A percentile compares a stretch with the other conserved stretches of the same genome.
Evolutionary conservation across 2,888 invertebrate genomes (phyloP).

Genomic region (Drosophila mimica): DNA sequence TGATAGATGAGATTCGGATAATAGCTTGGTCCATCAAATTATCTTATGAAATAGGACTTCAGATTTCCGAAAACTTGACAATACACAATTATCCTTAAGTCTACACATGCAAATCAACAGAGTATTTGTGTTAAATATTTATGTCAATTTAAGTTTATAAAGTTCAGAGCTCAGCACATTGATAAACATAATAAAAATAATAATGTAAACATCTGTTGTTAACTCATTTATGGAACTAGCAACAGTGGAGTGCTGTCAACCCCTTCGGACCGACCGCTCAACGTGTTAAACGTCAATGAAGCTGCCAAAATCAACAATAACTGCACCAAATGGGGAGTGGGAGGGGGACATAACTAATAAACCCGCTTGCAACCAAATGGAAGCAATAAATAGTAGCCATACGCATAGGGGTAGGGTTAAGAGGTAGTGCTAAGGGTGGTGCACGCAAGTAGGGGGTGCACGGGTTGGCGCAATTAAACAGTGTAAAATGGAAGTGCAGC

Average conservation of each 20-base stretch:
- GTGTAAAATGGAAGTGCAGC: constrained; percentile 59
- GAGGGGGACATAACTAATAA: constrained; percentile 28
- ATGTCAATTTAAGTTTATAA: constrained; percentile 15
- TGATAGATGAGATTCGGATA: not conserved
- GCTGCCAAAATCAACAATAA: constrained; percentile 78
- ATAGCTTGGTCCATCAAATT: not conserved
- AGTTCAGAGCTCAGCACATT: constrained; percentile 28
- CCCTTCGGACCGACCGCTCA: constrained; percentile 34
- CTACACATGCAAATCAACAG: not conserved
- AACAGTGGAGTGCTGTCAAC: constrained; percentile 29
- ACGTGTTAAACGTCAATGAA: constrained; percentile 80
- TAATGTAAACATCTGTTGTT: constrained; percentile 74
- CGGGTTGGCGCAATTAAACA: constrained; percentile 51
- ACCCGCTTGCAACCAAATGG: constrained; percentile 73
- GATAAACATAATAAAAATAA: constrained; percentile 50
- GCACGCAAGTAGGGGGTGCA: not conserved
- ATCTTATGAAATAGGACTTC: not conserved
- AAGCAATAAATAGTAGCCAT: constrained; percentile 56
- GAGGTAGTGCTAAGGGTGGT: not conserved
- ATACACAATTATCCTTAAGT: not conserved
- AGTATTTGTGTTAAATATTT: constrained; percentile 14
- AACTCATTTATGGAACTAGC: constrained; percentile 47
- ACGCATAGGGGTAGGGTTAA: constrained; percentile 16
- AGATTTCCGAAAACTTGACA: not conserved
- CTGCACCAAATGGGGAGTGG: constrained; percentile 21